Evolutionary conservation across 2,113 vertebrate species (phyloP).

Genomic region (Mellivora capensis): DNA sequence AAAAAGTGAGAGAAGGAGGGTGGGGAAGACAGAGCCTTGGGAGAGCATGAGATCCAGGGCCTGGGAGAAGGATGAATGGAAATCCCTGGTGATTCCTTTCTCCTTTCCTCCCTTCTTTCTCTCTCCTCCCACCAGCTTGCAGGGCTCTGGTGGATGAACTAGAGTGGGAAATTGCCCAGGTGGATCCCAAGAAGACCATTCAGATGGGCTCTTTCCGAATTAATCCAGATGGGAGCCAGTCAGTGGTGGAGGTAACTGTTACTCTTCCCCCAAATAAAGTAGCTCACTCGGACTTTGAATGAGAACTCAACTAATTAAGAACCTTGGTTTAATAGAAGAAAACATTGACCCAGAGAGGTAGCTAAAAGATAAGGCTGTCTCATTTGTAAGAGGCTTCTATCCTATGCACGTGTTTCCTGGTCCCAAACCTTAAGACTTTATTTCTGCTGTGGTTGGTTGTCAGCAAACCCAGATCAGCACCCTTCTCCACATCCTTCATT

Average conservation of each 20-base stretch:
- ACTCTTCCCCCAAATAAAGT: conserved; percentile 39
- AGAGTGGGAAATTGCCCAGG: conserved; percentile 94
- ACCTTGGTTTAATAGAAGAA: conserved; percentile 38
- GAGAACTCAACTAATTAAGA: not conserved
- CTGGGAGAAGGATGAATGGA: conserved; percentile 1
- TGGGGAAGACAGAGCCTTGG: not conserved
- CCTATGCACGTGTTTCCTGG: not conserved
- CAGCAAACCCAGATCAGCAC: not conserved
- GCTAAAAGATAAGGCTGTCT: not conserved
- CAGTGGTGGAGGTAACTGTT: conserved; percentile 90
- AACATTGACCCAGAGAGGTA: not conserved
- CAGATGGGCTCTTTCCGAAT: conserved; percentile 96
- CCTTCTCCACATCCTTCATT: not conserved
- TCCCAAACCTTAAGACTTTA: not conserved
- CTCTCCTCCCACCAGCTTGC: conserved; percentile 84
- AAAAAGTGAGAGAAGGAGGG: conserved; percentile 6
- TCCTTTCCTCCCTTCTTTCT: not conserved
- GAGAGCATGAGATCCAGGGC: not conserved
- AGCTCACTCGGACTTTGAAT: not conserved
- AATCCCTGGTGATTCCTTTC: not conserved
- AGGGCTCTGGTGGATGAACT: conserved; percentile 96
- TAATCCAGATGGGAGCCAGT: conserved; percentile 97
- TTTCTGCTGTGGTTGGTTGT: not conserved
- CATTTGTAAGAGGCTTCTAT: not conserved
- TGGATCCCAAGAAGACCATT: conserved; percentile 95